Evolutionary conservation across 2,113 vertebrate species (phyloP).

Genomic region (Typhlomys cinereus): DNA sequence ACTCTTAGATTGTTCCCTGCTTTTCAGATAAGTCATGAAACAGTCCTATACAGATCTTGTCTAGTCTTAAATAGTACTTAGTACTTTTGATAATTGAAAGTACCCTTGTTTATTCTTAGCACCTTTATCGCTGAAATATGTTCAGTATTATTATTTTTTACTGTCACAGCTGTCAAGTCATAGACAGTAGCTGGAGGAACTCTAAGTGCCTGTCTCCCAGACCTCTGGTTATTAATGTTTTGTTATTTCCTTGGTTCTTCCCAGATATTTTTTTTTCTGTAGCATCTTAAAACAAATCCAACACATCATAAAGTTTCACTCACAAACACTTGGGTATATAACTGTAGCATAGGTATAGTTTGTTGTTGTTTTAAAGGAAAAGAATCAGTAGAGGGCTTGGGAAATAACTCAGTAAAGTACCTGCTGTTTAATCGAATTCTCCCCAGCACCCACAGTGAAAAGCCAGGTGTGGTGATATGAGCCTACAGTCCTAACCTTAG

Average conservation of each 20-base stretch:
- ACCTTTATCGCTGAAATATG: slow-evolving; percentile 31
- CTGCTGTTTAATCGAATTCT: too few relatives aligned
- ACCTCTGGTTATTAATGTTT: not conserved
- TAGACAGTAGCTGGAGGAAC: not conserved
- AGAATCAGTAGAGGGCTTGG: not conserved
- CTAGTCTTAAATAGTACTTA: not conserved
- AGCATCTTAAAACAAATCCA: slow-evolving; percentile 40
- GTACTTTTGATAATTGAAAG: not conserved
- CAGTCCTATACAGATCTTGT: not conserved
- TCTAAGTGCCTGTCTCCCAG: not conserved
- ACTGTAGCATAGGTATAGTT: not conserved
- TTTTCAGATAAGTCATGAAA: not conserved
- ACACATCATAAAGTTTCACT: not conserved
- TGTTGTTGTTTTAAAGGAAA: slow-evolving; percentile 22
- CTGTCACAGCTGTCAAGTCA: slow-evolving; percentile 1
- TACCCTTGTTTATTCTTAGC: not conserved
- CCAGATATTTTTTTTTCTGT: not conserved
- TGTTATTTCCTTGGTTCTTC: not conserved
- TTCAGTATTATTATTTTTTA: not conserved
- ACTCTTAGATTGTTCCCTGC: not conserved
- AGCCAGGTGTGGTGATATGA: too few relatives aligned
- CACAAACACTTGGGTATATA: not conserved
- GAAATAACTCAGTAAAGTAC: too few relatives aligned
- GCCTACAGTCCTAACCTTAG: too few relatives aligned
- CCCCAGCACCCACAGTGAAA: too few relatives aligned